Base-by-base conservation (phyloP, 1,140 invertebrate genomes). In the Macrocentrus cingulum region DNA sequence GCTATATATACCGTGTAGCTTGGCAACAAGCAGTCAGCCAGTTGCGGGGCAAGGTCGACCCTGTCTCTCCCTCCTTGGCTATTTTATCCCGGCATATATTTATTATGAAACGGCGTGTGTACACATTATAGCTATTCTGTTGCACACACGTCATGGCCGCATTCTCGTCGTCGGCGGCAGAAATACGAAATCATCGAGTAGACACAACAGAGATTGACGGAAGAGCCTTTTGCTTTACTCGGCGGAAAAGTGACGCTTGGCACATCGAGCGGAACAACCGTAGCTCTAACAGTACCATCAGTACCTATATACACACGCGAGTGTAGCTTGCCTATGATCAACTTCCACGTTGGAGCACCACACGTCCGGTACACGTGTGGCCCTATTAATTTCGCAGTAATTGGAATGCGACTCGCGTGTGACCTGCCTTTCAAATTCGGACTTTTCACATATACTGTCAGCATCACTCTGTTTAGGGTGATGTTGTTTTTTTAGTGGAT, bases 31-130 rank as follows among this genome's bases (percentile, higher is more conserved):
- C 74, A 65, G 67, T 66, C 70, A 62, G 62, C 48, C 59, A 72
- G 67, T 74, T 71, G 67, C 73, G 72, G 75, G 74, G 70, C 75
- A 77, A 77, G 75, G 75, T 77, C 75, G 75, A 71, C 66, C 66
- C 69, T n/a, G n/a, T n/a, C n/a, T 69, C 70, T 68, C 68, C 65
- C 66, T 53, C 67, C 62, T 57, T 54, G 53, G 64, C 67, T 67
- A 72, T 74, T 77, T 73, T 74, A 73, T 75, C 68, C 74, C 65
- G 53, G 60, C 64, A 70, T 76, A 74, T 75, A 72, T 75, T 75
- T 74, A 74, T 75, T 77, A 75, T 68, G 70, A 75, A 70, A 77
- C 66, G 63, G 62, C 56, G 68, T 66, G 59, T 37, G 41, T 48
- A 41, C 22, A n/a, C 32, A 19, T 34, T 36, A 29, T 49, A n/a